Conservation (phyloP, 2,888 invertebrate genomes). For the Mimas tiliae region DNA sequence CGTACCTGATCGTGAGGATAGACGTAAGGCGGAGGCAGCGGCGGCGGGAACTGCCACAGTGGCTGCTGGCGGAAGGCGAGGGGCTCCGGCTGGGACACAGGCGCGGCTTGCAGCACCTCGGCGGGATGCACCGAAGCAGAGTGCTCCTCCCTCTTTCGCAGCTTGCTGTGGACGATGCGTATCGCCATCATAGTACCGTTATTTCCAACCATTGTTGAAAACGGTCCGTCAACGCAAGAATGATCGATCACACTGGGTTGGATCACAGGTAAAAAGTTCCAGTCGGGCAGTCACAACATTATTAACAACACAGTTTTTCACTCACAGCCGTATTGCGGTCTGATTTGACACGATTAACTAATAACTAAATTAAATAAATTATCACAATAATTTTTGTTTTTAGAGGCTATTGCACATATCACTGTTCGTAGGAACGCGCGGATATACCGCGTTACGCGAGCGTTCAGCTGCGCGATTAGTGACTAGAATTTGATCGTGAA, state of each 20-base stretch:
- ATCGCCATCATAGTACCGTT: conserved; percentile 94
- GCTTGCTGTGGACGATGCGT: conserved; percentile 95
- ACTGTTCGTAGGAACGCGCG: conserved; percentile 84
- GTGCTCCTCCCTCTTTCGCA: conserved; percentile 93
- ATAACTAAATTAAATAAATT: conserved; percentile 82
- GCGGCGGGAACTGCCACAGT: conserved; percentile 93
- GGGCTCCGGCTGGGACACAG: conserved; percentile 80
- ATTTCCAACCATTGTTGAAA: conserved; percentile 91
- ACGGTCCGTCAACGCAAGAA: conserved; percentile 75
- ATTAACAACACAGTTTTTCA: conserved; percentile 76
- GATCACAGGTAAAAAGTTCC: conserved; percentile 80
- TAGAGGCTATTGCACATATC: conserved; percentile 83
- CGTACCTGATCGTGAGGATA: conserved; percentile 92
- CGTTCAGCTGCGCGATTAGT: conserved; percentile 78
- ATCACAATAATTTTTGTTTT: conserved; percentile 78
- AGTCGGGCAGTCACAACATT: conserved; percentile 84
- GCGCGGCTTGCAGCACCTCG: conserved; percentile 86
- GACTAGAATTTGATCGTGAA: conserved; percentile 82
- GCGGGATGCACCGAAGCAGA: conserved; percentile 89
- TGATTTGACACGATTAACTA: conserved; percentile 62
- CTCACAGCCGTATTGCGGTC: conserved; percentile 82
- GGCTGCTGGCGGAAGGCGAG: conserved; percentile 88
- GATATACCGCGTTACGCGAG: conserved; percentile 79
- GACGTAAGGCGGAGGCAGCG: conserved; percentile 91
- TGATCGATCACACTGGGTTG: conserved; percentile 79